Base-by-base conservation (phyloP, 1,140 invertebrate species). In the Carposina sasakii region DNA sequence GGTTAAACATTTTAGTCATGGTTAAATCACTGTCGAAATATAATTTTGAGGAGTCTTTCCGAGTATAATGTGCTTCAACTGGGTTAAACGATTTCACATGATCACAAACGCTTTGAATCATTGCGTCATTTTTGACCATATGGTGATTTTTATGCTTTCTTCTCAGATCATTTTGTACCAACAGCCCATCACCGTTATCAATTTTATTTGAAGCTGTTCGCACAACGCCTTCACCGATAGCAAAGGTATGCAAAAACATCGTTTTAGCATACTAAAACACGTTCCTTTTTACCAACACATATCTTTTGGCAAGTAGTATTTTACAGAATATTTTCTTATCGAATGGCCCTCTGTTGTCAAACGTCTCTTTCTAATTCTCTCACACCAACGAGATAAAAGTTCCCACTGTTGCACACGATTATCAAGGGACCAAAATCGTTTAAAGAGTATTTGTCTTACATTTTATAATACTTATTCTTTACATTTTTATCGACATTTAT, bases 171-270 rank as follows among this genome's bases (percentile, higher is more conserved):
- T 4, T 15, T 1, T 16, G 15, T 34, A 16, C 19, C 19, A 3
- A 34, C n/a, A n/a, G n/a, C n/a, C n/a, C n/a, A n/a, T n/a, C n/a
- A 15, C 19, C 31, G 10, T 10, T 34, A 2, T 34, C 2, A 34
- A 16, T 4, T 34, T 34, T 34, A 16, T 34, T 17, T 34, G 19
- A 34, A 6, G 31, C 15, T 34, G 3, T 34, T 3, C 1, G 5
- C 15, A 34, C 31, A 13, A 34, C 19, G 2, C 19, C 19, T 34
- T 34, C 19, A 34, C 31, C 19, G 3, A 34, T 34, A 1, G 13
- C 31, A 16, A 34, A 34, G 15, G 31, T 34, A 15, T 34, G 15
- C 31, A 34, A 34, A 34, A 34, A 34, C 31, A 34, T 34, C n/a
- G n/a, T n/a, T n/a, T n/a, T n/a, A n/a, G n/a, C n/a, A n/a, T n/a